These are phyloP conservation scores for Trachops cirrhosus DNA, from an alignment of 2,797 vertebrate species.

Conservation along the genomic window DNA sequence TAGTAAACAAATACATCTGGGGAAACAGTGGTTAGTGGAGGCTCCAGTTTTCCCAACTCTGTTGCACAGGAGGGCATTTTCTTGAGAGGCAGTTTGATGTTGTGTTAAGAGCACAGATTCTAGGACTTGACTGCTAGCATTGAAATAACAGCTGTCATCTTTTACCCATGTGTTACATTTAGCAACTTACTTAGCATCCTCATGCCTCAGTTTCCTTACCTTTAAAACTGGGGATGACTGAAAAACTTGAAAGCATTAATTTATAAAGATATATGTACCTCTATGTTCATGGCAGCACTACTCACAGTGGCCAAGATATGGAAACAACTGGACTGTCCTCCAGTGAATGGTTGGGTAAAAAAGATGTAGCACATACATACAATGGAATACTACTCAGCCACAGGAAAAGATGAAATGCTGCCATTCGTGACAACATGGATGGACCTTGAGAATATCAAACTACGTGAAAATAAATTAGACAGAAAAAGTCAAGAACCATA, in stretches of 20 bases:
- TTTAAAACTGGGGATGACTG: background rate
- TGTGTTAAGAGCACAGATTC: background rate
- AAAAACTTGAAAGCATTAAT: background rate
- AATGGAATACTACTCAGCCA: background rate
- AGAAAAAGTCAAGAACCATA: background rate
- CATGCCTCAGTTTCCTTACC: background rate
- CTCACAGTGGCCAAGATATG: background rate
- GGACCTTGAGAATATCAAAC: background rate
- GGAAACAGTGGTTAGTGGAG: background rate
- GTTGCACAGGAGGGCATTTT: background rate
- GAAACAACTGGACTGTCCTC: background rate
- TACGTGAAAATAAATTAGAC: background rate
- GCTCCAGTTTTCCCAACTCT: background rate
- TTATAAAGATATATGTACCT: background rate
- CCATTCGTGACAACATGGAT: background rate
- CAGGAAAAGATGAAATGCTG: background rate
- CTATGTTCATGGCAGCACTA: background rate
- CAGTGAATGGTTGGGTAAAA: background rate
- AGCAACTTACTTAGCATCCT: background rate
- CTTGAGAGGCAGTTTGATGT: background rate
- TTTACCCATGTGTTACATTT: background rate
- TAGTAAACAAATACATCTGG: background rate
- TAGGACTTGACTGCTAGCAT: background rate
- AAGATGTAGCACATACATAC: background rate
- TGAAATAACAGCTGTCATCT: background rate